Base-by-base conservation (phyloP, 1,140 invertebrate species). In the Pantala flavescens region DNA sequence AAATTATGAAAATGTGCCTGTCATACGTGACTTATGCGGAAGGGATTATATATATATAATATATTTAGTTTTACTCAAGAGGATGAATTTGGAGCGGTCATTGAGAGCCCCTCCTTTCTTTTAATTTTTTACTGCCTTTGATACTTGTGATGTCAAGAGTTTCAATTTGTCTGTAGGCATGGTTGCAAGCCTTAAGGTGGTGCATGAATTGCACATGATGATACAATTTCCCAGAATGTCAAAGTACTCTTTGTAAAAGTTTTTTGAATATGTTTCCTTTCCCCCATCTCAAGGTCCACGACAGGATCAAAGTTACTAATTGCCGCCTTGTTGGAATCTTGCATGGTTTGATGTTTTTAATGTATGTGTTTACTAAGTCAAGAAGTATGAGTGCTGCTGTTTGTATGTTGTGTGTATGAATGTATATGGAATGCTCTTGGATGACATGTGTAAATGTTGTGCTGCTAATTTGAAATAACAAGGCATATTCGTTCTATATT, bases 351-450 rank as follows among this genome's bases (percentile, higher is more conserved):
- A 75, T 75, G 28, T 24, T 36, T 72, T 36, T 73, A 72, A 63
- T 75, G 36, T 63, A 73, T 71, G 75, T 75, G 71, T 72, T 70
- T 49, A 73, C 74, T 75, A 75, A 75, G 75, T 75, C 75, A 75
- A 71, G 72, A 75, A 72, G 75, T 63, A 12, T 63, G 49, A 63
- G 3, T 63, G 49, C 49, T 63, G 49, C 49, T 63, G 49, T 71
- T 24, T 24, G 24, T 24, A 24, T 71, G 28, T 36, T 71, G 24
- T n/a, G 70, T 72, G 42, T 72, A 23, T 36, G 71, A n/a, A n/a
- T 72, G 23, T 28, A 28, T 23, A 42, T 36, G 23, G 71, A 28
- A 23, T 72, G 42, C 19, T 28, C 71, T 63, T 21, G 49, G 49
- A 21, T 63, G 49, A 21, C 12, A 12, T 63, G 49, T 63, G 49